Conservation (phyloP, 2,797 vertebrate genomes). For the Poeciliopsis infans region DNA sequence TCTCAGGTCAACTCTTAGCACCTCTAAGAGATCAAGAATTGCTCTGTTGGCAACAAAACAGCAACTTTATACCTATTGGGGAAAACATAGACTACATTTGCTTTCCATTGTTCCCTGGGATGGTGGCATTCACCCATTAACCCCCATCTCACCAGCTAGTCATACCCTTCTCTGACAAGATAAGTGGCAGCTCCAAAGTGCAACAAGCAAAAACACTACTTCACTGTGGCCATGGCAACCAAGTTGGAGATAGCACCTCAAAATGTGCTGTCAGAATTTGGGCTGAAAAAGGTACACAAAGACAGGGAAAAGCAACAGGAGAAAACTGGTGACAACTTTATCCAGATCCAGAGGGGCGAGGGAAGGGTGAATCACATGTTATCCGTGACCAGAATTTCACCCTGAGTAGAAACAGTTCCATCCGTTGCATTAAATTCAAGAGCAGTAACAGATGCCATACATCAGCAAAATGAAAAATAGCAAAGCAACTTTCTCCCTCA, state of each 20-base stretch:
- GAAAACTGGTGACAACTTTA: slow-evolving; percentile 57
- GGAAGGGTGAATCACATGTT: slow-evolving; percentile 32
- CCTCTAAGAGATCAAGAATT: no score
- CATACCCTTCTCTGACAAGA: slow-evolving; percentile 48
- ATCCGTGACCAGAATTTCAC: slow-evolving; percentile 65
- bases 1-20: no score
- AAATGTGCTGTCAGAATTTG: slow-evolving; percentile 71
- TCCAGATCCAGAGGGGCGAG: slow-evolving; percentile 23
- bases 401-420: slow-evolving; percentile 43
- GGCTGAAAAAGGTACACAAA: slow-evolving; percentile 59
- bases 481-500: slow-evolving; percentile 26
- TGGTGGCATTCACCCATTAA: slow-evolving; percentile 34
- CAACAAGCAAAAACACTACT: slow-evolving; percentile 58
- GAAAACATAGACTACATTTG: no score
- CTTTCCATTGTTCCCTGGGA: no score
- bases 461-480: slow-evolving; percentile 50
- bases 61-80: no score
- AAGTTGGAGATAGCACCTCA: slow-evolving; percentile 59
- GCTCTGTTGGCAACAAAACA: no score
- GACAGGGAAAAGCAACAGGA: slow-evolving; percentile 41
- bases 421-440: slow-evolving; percentile 44
- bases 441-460: slow-evolving; percentile 45
- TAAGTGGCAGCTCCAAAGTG: slow-evolving; percentile 62
- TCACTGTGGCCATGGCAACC: slow-evolving; percentile 79
- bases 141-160: slow-evolving; percentile 42